Evolutionary conservation across 2,113 vertebrate genomes (phyloP), one percentile per base, ranked within the genome.

Genomic region (Erythrolamprus reginae): DNA sequence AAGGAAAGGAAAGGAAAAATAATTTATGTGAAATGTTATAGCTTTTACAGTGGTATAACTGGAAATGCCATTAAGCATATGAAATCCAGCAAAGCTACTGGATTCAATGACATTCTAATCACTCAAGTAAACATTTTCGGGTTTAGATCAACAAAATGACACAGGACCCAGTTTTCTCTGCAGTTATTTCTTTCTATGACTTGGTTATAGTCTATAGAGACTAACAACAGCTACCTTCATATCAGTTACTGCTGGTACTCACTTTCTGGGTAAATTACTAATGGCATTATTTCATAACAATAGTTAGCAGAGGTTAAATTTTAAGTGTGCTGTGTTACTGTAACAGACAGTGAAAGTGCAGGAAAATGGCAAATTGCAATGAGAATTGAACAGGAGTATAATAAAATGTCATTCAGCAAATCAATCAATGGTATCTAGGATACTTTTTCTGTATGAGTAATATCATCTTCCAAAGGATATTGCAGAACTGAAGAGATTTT

Each of bases 381-480:
- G 26, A 84, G n/a, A 58, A 84, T 53, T 88, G 86, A 51, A 88
- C 33, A 26, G 70, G 88, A 88, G 13, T 84, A 84, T 84, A 91
- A 91, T 84, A 52, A 88, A 91, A 88, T 88, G 86, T 88, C 77
- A 88, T 88, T 91, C 90, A 84, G 9, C 28, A 88, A 84, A 88
- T 88, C 90, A 91, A 84, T 88, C 86, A 91, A 61, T 15, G 77
- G 19, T 86, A 88, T 91, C 86, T 91, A 77, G 53, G 87, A 91
- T 61, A 83, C 53, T 84, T 91, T 88, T 91, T 77, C 90, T 61
- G 45, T 84, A 42, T 82, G 83, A 26, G 70, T 88, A 91, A 91
- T 77, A 53, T 91, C 90, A 91, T 91, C 77, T 88, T 55, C 83
- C 56, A 88, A 88, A 91, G 86, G 86, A 88, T 91, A 91, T 88